These are phyloP conservation scores for Trissonchulus latispiculum DNA, from an alignment of 2,888 invertebrate genomes.

Conservation along the genomic window DNA sequence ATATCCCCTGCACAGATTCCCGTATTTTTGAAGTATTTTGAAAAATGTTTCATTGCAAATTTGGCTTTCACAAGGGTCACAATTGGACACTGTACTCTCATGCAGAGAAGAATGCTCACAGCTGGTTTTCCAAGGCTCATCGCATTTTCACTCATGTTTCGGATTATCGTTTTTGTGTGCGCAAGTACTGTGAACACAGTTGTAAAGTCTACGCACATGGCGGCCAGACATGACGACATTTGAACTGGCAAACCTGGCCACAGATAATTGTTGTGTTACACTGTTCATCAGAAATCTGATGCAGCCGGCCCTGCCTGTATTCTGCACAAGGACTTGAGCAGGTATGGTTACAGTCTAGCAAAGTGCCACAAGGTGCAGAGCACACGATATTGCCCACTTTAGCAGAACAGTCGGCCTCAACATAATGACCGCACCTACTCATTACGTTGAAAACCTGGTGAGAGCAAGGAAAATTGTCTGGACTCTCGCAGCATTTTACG, in stretches of 20 bases:
- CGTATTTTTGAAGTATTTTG: conserved; percentile 49
- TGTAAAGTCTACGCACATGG: conserved; percentile 47
- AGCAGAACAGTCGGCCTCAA: conserved; percentile 1
- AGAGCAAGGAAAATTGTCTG: conserved; percentile 45
- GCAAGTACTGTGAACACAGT: conserved; percentile 53
- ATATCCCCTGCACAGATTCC: conserved; percentile 57
- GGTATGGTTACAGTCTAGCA: conserved; percentile 36
- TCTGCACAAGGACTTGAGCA: conserved; percentile 43
- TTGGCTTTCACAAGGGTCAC: conserved; percentile 44
- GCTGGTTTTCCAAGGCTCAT: conserved; percentile 42
- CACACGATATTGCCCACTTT: conserved; percentile 27
- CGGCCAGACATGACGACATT: conserved; percentile 38
- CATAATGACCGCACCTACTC: conserved; percentile 27
- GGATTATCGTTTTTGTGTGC: too few species aligned
- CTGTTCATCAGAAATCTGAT: conserved; percentile 52
- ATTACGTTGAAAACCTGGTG: conserved; percentile 19
- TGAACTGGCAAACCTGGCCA: conserved; percentile 49
- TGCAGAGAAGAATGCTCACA: conserved; percentile 40
- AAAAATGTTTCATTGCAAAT: conserved; percentile 43
- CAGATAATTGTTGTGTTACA: conserved; percentile 56
- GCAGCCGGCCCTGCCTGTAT: conserved; percentile 53
- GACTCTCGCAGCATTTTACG: conserved; percentile 44
- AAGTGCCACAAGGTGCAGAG: conserved; percentile 29
- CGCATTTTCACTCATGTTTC: conserved; percentile 35
- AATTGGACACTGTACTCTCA: conserved; percentile 45